phyloP scores from a whole-genome alignment of 2,797 vertebrate genomes.

The Pangasius mekongensis region DNA sequence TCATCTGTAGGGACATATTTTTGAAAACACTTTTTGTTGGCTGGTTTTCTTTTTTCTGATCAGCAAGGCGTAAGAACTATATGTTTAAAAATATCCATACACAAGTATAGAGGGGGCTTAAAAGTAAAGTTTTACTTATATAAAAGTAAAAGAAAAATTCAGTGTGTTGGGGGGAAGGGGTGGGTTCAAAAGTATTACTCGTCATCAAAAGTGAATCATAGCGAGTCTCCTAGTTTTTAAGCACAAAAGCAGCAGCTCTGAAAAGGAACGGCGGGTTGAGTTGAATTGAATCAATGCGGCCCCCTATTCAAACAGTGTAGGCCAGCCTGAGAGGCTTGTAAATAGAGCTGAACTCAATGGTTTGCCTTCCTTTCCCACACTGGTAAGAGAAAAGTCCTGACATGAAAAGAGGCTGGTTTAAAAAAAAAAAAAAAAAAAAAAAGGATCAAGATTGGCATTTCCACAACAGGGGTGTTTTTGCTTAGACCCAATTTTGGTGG shows the following conservation, averaged over 20 bases:
- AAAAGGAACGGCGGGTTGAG: constrained; percentile 46
- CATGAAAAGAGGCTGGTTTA: constrained; percentile 52
- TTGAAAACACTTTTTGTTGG: not conserved
- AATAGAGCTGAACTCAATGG: constrained; percentile 57
- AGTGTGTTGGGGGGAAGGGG: too few species aligned
- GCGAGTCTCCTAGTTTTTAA: constrained; percentile 22
- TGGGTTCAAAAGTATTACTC: not conserved
- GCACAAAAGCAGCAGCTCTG: constrained; percentile 38
- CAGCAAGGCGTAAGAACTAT: not conserved
- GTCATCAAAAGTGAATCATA: constrained; percentile 39
- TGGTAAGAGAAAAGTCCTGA: constrained; percentile 50
- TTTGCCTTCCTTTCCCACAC: constrained; percentile 63
- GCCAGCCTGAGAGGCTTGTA: constrained; percentile 50
- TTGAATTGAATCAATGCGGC: constrained; percentile 48
- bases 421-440: constrained; percentile 37
- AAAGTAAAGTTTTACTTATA: not conserved
- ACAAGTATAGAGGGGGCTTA: too few species aligned
- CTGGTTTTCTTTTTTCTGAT: not conserved
- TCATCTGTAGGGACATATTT: not conserved
- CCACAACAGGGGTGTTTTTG: constrained; percentile 45
- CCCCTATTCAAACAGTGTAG: constrained; percentile 51
- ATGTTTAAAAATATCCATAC: not conserved
- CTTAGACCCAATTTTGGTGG: constrained; percentile 45
- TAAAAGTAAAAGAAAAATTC: not conserved
- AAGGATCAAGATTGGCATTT: constrained; percentile 52